Conservation (phyloP, 2,888 invertebrate genomes). For the Chrysolina haemoptera region DNA sequence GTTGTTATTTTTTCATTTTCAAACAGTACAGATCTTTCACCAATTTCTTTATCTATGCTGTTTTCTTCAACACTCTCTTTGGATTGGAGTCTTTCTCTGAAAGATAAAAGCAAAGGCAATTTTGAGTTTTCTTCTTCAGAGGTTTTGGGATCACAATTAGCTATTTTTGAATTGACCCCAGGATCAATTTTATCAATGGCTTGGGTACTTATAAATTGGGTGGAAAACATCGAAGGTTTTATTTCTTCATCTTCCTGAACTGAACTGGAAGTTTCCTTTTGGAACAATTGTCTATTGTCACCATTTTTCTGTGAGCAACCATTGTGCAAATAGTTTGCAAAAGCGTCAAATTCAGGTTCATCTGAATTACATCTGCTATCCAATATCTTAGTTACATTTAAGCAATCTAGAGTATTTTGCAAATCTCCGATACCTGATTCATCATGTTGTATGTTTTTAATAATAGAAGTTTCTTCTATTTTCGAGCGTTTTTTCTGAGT, state of each 20-base stretch:
- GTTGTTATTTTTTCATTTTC: constrained; percentile 51
- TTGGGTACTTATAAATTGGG: constrained; percentile 61
- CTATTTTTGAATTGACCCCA: constrained; percentile 33
- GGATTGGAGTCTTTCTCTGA: constrained; percentile 45
- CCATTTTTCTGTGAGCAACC: constrained; percentile 23
- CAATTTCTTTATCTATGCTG: constrained; percentile 40
- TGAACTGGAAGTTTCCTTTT: constrained; percentile 24
- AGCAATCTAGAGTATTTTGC: constrained; percentile 47
- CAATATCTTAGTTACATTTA: constrained; percentile 37
- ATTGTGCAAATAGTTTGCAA: constrained; percentile 51
- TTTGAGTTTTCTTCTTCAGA: constrained; percentile 24
- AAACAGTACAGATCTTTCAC: constrained; percentile 52
- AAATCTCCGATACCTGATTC: constrained; percentile 32
- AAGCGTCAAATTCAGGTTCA: constrained; percentile 53
- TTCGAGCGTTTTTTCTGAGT: constrained; percentile 3
- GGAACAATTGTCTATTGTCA: constrained; percentile 1
- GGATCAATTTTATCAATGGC: constrained; percentile 58
- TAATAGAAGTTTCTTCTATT: neutral
- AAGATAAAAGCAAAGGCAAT: constrained; percentile 32
- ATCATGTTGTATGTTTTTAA: neutral
- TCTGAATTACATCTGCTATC: constrained; percentile 18
- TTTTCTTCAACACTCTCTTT: constrained; percentile 37
- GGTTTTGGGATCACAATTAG: neutral
- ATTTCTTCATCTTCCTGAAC: constrained; percentile 29
- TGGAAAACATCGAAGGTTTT: constrained; percentile 37